A percentile compares a stretch with the other conserved stretches of the same genome.
phyloP scores from a whole-genome alignment of 2,888 invertebrate genomes.

The Mellilla xanthometata region DNA sequence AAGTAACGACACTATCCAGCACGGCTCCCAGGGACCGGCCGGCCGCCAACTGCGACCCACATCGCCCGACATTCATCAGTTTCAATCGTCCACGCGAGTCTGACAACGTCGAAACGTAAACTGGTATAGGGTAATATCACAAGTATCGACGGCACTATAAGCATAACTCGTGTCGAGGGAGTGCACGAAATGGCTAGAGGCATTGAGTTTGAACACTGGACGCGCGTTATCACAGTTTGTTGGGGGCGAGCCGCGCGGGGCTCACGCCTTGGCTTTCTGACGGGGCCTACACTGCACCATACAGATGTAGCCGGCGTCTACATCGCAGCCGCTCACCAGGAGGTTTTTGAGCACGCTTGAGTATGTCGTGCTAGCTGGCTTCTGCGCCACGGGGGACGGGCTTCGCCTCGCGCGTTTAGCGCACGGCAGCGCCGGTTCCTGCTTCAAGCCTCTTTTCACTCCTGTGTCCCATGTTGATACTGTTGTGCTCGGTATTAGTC shows the following conservation, averaged over 20 bases:
- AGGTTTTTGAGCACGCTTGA: slow-evolving; percentile 96
- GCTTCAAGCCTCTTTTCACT: slow-evolving; percentile 65
- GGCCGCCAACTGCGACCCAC: slow-evolving; percentile 29
- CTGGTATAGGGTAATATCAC: slow-evolving; percentile 61
- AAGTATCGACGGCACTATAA: slow-evolving; percentile 66
- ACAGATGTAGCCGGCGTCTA: slow-evolving; percentile 95
- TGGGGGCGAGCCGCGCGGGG: slow-evolving; percentile 33
- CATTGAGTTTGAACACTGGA: slow-evolving; percentile 70
- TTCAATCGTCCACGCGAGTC: slow-evolving; percentile 43
- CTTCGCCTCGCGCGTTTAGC: slow-evolving; percentile 70
- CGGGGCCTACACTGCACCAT: slow-evolving; percentile 87
- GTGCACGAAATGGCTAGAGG: slow-evolving; percentile 45
- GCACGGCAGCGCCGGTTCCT: slow-evolving; percentile 61
- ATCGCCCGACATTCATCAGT: slow-evolving; percentile 52
- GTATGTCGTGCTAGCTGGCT: slow-evolving; percentile 72
- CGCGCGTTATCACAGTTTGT: slow-evolving; percentile 78
- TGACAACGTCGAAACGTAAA: slow-evolving; percentile 45
- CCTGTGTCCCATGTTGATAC: slow-evolving; percentile 66
- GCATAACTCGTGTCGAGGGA: slow-evolving; percentile 53
- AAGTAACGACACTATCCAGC: slow-evolving; percentile 50
- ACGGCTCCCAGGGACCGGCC: slow-evolving; percentile 43
- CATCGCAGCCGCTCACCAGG: slow-evolving; percentile 97
- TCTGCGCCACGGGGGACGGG: slow-evolving; percentile 55
- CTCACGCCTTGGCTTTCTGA: slow-evolving; percentile 73
- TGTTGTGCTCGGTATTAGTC: slow-evolving; percentile 67